These are phyloP conservation scores for Machaerirhynchus nigripectus DNA, from an alignment of 2,113 vertebrate genomes.

Conservation along the genomic window DNA sequence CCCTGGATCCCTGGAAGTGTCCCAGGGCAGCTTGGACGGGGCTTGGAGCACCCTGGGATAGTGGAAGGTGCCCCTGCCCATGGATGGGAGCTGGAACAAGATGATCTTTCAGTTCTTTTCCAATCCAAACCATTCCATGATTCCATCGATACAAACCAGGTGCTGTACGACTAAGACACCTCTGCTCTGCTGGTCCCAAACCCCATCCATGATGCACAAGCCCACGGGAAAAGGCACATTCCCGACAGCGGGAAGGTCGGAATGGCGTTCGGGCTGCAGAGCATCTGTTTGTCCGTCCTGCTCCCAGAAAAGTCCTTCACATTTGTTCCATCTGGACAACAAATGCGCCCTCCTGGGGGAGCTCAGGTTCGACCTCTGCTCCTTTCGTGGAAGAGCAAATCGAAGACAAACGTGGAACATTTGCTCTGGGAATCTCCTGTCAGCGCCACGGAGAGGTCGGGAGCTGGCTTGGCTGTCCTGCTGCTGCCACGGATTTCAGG, in stretches of 20 bases:
- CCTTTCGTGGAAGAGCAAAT: neutral
- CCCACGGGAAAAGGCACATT: neutral
- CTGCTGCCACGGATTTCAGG: neutral
- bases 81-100: neutral
- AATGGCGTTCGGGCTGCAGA: neutral
- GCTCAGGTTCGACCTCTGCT: neutral
- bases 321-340: conserved; percentile 43
- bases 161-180: neutral
- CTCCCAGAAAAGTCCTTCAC: conserved; percentile 5
- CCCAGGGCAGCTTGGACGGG: fast-evolving
- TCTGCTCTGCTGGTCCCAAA: neutral
- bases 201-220: neutral
- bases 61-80: neutral
- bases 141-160: neutral
- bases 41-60: fast-evolving
- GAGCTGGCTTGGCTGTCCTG: neutral
- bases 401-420: neutral
- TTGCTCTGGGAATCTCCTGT: neutral
- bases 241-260: neutral
- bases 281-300: neutral
- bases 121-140: neutral
- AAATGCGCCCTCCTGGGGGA: conserved; percentile 43
- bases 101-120: neutral
- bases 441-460: neutral
- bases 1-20: neutral